Conservation (phyloP, 2,888 invertebrate species). For the Punctoribates punctum region DNA sequence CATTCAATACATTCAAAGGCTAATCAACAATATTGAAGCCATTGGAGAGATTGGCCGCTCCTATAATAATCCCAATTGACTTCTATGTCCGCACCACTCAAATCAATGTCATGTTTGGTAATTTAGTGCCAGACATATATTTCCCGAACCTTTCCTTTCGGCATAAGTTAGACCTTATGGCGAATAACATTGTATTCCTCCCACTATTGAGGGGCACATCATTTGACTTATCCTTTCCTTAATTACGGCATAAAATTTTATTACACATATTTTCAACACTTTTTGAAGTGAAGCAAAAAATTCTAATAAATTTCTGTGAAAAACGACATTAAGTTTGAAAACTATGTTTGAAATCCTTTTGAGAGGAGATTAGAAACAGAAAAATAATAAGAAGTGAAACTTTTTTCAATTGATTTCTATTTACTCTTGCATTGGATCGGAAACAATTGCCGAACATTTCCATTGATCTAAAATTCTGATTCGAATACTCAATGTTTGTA, state of each 20-base stretch:
- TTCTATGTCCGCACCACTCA: neutral
- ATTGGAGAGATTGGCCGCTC: neutral
- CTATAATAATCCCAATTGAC: neutral
- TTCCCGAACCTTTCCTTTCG: neutral
- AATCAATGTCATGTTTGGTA: neutral
- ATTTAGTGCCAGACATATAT: neutral
- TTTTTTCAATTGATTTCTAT: neutral
- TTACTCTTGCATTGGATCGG: neutral
- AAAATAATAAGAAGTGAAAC: neutral
- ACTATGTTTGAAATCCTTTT: neutral
- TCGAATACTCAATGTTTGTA: too few species aligned
- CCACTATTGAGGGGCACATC: too few species aligned
- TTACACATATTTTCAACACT: too few species aligned
- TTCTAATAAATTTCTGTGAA: neutral
- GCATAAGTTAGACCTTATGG: neutral
- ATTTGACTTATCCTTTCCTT: too few species aligned
- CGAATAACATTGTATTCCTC: neutral
- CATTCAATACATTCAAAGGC: neutral
- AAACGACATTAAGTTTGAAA: neutral
- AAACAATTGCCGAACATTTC: neutral
- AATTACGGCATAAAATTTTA: too few species aligned
- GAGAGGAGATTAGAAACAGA: neutral
- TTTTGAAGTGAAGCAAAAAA: neutral
- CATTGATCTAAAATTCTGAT: neutral
- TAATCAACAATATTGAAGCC: constrained; percentile 5